These are phyloP conservation scores for Halyomorpha halys DNA, from an alignment of 1,140 invertebrate species.

Conservation along the genomic window DNA sequence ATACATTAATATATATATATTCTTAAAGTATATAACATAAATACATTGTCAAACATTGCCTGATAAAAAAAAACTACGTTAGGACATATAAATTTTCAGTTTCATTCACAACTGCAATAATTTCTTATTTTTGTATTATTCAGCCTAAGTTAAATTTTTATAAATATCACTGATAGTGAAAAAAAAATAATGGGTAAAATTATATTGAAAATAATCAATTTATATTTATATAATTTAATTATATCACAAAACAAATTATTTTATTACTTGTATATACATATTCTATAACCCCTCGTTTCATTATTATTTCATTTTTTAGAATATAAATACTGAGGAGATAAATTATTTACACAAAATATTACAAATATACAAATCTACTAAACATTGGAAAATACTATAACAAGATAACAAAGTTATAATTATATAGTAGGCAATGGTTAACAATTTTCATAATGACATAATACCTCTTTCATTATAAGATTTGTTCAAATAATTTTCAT, in stretches of 20 bases:
- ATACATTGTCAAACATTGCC: slow-evolving; percentile 14
- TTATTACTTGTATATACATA: not conserved
- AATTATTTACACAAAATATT: slow-evolving; percentile 1
- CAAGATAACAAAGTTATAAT: not conserved
- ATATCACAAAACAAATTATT: not conserved
- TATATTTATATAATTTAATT: not conserved
- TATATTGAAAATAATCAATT: not conserved
- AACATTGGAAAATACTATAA: not conserved
- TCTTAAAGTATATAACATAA: slow-evolving; percentile 2
- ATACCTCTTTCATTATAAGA: not conserved
- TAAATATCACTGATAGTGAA: not conserved
- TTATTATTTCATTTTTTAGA: not conserved
- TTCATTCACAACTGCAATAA: not conserved
- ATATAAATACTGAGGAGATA: not conserved
- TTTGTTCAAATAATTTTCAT: not conserved
- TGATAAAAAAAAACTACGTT: not conserved
- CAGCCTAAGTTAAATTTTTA: not conserved
- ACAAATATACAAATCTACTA: slow-evolving; percentile 5
- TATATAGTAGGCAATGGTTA: slow-evolving; percentile 3
- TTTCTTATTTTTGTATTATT: not conserved
- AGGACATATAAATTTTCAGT: not conserved
- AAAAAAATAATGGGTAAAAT: not conserved
- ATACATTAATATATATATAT: not conserved
- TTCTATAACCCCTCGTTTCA: not conserved
- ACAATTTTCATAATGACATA: not conserved